Percentiles rank a stretch among this genome's conserved stretches.
Evolutionary conservation across 2,113 vertebrate species (phyloP).

Genomic region (Dryoscopus gambensis): DNA sequence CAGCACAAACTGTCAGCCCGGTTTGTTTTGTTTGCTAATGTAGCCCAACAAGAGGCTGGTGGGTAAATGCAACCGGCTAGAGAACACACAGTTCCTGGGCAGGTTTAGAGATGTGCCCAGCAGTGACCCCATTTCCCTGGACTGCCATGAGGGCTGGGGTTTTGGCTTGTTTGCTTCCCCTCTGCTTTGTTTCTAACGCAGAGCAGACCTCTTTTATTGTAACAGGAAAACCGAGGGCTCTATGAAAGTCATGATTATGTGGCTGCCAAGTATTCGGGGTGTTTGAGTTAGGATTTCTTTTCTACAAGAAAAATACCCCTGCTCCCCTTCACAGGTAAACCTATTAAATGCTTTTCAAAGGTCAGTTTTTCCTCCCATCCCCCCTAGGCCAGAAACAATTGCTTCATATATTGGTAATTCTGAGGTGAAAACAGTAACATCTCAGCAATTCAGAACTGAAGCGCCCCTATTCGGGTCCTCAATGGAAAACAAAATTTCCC

Average conservation of each 20-base stretch:
- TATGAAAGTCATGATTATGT: neutral
- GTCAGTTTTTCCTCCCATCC: neutral
- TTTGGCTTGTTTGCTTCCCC: conserved; percentile 34
- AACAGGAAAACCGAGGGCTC: neutral
- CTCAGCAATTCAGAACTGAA: neutral
- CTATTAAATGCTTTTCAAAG: neutral
- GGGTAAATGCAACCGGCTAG: neutral
- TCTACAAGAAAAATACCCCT: neutral
- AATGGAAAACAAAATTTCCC: neutral
- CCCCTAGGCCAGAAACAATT: neutral
- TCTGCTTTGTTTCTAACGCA: conserved; percentile 15
- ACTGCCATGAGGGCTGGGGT: neutral
- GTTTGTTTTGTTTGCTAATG: conserved; percentile 53
- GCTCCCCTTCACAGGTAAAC: neutral
- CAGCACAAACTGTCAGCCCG: neutral
- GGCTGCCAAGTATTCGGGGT: neutral
- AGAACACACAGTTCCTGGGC: conserved; percentile 29
- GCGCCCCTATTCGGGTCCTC: neutral
- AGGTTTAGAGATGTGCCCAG: conserved; percentile 2
- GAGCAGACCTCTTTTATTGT: conserved; percentile 13
- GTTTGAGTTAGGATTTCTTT: neutral
- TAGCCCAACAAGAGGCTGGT: neutral
- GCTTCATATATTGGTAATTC: neutral
- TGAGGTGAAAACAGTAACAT: neutral
- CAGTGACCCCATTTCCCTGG: neutral